These are phyloP conservation scores for Apostichopus californicus DNA, from an alignment of 35 echinoderm and acorn worm genomes.

Conservation along the genomic window DNA sequence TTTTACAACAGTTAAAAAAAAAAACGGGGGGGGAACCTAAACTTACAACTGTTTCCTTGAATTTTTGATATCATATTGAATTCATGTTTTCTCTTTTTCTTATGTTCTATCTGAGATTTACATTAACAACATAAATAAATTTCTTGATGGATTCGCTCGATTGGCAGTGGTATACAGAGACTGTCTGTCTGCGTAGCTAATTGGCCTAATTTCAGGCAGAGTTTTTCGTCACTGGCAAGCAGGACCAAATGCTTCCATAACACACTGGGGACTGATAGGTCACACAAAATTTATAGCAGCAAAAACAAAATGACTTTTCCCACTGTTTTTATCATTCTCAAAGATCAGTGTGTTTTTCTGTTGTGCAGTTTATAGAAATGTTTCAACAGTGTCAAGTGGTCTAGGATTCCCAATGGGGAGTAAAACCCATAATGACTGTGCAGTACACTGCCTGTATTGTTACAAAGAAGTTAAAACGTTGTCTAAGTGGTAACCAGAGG, in stretches of 20 bases:
- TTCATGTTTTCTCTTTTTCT: constrained; percentile 14
- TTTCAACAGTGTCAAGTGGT: background rate
- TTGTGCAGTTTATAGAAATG: background rate
- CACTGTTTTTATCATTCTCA: constrained; percentile 10
- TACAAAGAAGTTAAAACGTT: background rate
- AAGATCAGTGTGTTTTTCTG: background rate
- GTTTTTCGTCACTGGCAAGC: background rate
- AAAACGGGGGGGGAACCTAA: background rate
- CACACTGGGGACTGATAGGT: background rate
- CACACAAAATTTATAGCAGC: constrained; percentile 7
- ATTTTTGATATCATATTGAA: constrained; percentile 9
- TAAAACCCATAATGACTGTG: background rate
- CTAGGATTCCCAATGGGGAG: background rate
- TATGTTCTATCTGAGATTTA: background rate
- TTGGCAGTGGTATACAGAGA: constrained; percentile 8
- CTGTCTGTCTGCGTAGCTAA: background rate
- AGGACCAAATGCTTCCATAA: background rate
- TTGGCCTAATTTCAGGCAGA: background rate
- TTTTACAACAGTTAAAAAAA: background rate
- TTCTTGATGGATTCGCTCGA: background rate
- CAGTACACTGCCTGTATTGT: background rate
- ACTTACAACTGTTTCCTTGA: background rate
- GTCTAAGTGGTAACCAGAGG: background rate
- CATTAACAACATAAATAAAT: constrained; percentile 15
- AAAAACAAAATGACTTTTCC: constrained; percentile 4